Evolutionary conservation across 2,797 vertebrate species (phyloP).

Genomic region (Selene dorsalis): DNA sequence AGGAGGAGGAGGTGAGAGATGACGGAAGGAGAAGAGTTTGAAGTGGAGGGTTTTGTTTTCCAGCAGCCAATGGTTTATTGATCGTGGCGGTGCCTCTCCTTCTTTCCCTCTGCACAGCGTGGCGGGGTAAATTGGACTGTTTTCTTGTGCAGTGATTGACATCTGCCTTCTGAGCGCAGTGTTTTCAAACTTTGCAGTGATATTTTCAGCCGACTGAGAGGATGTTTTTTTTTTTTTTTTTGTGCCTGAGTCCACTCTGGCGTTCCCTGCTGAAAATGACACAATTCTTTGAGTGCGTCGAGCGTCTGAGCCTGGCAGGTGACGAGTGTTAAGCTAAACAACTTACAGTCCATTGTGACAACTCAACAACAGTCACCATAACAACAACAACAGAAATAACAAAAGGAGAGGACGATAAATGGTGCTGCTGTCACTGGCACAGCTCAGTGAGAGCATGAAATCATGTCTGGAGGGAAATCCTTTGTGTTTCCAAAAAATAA

Average conservation of each 20-base stretch:
- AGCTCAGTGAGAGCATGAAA: slow-evolving; percentile 58
- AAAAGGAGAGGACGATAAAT: slow-evolving; percentile 56
- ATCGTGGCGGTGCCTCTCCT: slow-evolving; percentile 40
- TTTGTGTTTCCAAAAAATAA: slow-evolving; percentile 24
- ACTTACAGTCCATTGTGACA: slow-evolving; percentile 59
- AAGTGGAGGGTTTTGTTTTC: slow-evolving; percentile 52
- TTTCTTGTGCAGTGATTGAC: slow-evolving; percentile 68
- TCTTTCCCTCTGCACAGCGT: slow-evolving; percentile 34
- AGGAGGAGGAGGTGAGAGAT: slow-evolving; percentile 1
- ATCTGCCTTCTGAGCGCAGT: slow-evolving; percentile 38
- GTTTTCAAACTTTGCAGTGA: slow-evolving; percentile 54
- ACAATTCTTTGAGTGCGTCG: slow-evolving; percentile 26
- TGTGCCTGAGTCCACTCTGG: background rate
- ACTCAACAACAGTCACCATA: slow-evolving; percentile 35
- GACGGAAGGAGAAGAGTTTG: slow-evolving; percentile 21
- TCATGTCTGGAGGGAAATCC: slow-evolving; percentile 51
- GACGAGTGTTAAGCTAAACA: slow-evolving; percentile 63
- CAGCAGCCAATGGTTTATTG: slow-evolving; percentile 62
- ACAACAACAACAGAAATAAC: slow-evolving; percentile 39
- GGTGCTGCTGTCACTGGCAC: slow-evolving; percentile 49
- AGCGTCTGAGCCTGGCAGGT: slow-evolving; percentile 59
- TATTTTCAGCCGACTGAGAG: slow-evolving; percentile 52
- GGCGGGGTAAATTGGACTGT: slow-evolving; percentile 66
- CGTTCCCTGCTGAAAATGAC: slow-evolving; percentile 38
- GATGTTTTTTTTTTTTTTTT: slow-evolving; percentile 9